Percentiles rank a stretch among this genome's conserved stretches.
Conservation (phyloP, 1,140 invertebrate genomes). For the Eriocheir sinensis region DNA sequence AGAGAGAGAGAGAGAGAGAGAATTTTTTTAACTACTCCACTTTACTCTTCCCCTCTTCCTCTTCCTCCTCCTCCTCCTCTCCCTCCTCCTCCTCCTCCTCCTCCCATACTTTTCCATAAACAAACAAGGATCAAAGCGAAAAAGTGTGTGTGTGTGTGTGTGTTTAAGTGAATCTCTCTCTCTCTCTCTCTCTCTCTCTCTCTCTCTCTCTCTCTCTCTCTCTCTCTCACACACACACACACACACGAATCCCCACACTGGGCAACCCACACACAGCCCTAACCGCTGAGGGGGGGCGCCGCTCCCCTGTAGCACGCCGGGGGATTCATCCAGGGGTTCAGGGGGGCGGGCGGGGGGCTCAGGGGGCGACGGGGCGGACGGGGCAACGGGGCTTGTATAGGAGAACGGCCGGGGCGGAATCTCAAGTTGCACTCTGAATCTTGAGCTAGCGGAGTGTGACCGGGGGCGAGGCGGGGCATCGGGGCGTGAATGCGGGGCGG, state of each 20-base stretch:
- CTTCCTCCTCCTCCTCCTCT: no score
- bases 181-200: conserved; percentile 14
- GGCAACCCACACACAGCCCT: neutral
- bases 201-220: conserved; percentile 14
- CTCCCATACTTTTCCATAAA: no score
- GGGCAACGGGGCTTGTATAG: conserved; percentile 35
- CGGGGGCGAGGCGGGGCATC: conserved; percentile 49
- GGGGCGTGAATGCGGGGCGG: conserved; percentile 31
- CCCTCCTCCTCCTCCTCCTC: no score
- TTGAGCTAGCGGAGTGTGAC: conserved; percentile 55
- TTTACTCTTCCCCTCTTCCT: neutral
- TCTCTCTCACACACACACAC: neutral
- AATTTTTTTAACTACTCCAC: neutral
- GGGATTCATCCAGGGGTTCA: conserved; percentile 61
- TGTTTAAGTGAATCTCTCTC: no score
- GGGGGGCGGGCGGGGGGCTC: conserved; percentile 42
- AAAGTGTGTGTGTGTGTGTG: no score
- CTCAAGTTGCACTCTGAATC: conserved; percentile 60
- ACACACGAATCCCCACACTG: neutral
- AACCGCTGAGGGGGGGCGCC: conserved; percentile 52
- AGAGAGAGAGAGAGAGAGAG: conserved; percentile 35
- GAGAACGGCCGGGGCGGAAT: conserved; percentile 60
- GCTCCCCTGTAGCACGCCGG: neutral
- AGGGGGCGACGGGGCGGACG: conserved; percentile 23
- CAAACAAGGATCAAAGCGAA: no score